Base-by-base conservation (phyloP, 37 sponge, comb jelly and placozoan species). In the Mnemiopsis leidyi region DNA sequence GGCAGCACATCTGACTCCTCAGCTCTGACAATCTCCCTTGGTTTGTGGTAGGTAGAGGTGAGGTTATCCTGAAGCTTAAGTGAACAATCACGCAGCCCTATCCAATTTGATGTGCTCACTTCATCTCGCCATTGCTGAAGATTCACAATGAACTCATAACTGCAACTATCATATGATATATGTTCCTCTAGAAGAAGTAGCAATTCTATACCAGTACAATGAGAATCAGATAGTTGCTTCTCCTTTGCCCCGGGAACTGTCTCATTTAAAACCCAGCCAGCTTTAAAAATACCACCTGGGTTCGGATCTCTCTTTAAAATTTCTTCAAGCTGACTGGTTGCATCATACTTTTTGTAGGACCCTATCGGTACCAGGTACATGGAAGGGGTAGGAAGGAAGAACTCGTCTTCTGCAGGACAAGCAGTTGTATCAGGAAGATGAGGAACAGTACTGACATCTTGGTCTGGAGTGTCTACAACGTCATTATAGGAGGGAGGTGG, bases 141-240 rank as follows among this genome's bases (percentile, higher is more conserved):
- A 2, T 7, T 28, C 9, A n/a, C 35, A 3, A 85, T 38, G n/a
- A 85, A 85, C 39, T 85, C 90, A 28, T 85, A 85, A 29, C 90
- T 85, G 90, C 23, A 85, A 33, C 48, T 3, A 1, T 40, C 39
- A 61, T 39, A 85, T 1, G 2, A 3, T 13, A 85, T 85, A 29
- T 85, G 90, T 37, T 85, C 61, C 25, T 85, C 90, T 28, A 85
- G 90, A 9, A 85, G n/a, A 18, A 85, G 61, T 26, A 85, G 61
- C 25, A 85, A 39, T 2, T 85, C 90, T 3, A 85, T 40, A 0
- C 90, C 90, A 20, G 40, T 85, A 29, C 90, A 85, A 18, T 85
- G 40, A 13, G 90, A 23, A 39, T 85, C 90, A 39, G 90, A 39
- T 23, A 85, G 90, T 34, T 77, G 79, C 79, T 77, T 77, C 35